Conservation (phyloP, 2,797 vertebrate species). For the Acanthurus leucopareius region DNA sequence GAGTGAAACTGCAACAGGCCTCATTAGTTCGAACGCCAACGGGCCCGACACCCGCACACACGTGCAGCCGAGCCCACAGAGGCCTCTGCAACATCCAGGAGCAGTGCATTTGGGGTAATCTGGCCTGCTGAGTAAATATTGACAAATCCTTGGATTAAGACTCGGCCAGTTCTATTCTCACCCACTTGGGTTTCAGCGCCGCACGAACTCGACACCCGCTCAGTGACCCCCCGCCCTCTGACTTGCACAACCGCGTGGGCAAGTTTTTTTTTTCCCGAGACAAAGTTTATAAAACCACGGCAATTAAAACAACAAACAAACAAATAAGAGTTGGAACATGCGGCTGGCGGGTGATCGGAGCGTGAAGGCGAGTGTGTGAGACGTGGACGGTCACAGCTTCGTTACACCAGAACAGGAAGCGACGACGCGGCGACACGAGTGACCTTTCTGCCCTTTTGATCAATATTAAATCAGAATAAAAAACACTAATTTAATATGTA, state of each 20-base stretch:
- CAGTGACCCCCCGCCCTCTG: slow-evolving; percentile 29
- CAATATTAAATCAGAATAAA: no score
- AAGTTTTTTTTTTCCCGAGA: slow-evolving; percentile 28
- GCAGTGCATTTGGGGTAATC: slow-evolving; percentile 52
- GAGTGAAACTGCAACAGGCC: slow-evolving; percentile 39
- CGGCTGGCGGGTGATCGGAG: not conserved
- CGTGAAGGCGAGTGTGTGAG: not conserved
- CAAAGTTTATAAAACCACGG: slow-evolving; percentile 29
- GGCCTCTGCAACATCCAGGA: slow-evolving; percentile 28
- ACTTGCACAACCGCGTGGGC: slow-evolving; percentile 41
- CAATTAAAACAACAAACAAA: slow-evolving; percentile 45
- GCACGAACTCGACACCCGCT: slow-evolving; percentile 19
- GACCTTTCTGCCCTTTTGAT: no score
- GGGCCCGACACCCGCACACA: slow-evolving; percentile 3
- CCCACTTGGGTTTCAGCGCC: slow-evolving; percentile 55
- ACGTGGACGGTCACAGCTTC: no score
- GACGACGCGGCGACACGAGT: no score
- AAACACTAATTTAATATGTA: no score
- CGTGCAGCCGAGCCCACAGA: slow-evolving; percentile 28
- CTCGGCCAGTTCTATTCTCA: slow-evolving; percentile 51
- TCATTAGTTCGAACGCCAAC: slow-evolving; percentile 38
- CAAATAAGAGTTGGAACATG: slow-evolving; percentile 4
- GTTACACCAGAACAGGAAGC: no score
- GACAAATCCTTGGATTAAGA: slow-evolving; percentile 69
- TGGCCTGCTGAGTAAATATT: slow-evolving; percentile 67